A percentile compares a stretch with the other conserved stretches of the same genome.
Conservation (phyloP, 2,888 invertebrate genomes). For the Drosophila rellima region DNA sequence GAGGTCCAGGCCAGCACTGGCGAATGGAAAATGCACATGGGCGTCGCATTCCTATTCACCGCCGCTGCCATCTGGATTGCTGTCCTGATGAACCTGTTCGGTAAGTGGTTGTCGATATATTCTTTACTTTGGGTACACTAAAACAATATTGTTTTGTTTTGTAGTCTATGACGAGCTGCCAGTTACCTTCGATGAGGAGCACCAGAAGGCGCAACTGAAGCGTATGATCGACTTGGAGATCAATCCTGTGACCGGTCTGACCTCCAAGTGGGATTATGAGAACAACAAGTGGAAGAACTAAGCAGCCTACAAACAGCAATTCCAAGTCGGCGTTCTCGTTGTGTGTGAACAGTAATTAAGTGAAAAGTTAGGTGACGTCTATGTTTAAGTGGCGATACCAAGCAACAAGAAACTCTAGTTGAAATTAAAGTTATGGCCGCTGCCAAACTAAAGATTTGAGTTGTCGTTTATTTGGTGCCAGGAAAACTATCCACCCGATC, state of each 20-base stretch:
- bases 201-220: conserved; percentile 91
- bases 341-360: conserved; percentile 56
- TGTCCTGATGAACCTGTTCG: conserved; percentile 83
- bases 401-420: conserved; percentile 61
- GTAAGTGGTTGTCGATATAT: conserved; percentile 52
- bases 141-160: conserved; percentile 1
- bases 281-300: conserved; percentile 94
- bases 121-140: neutral
- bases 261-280: conserved; percentile 96
- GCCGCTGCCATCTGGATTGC: conserved; percentile 79
- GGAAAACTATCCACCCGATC: neutral
- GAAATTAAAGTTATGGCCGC: conserved; percentile 72
- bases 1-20: conserved; percentile 90
- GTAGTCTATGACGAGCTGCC: conserved; percentile 89
- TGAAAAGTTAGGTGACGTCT: conserved; percentile 63
- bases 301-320: conserved; percentile 29
- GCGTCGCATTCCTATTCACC: conserved; percentile 85
- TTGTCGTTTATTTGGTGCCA: conserved; percentile 11
- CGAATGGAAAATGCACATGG: conserved; percentile 87
- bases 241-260: conserved; percentile 92
- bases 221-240: conserved; percentile 92
- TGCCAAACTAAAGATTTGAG: conserved; percentile 45
- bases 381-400: conserved; percentile 64
- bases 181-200: conserved; percentile 90
- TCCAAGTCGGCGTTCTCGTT: conserved; percentile 37